A percentile compares a stretch with the other conserved stretches of the same genome.
Conservation (phyloP, 2,797 vertebrate species). For the Malurus leucopterus region DNA sequence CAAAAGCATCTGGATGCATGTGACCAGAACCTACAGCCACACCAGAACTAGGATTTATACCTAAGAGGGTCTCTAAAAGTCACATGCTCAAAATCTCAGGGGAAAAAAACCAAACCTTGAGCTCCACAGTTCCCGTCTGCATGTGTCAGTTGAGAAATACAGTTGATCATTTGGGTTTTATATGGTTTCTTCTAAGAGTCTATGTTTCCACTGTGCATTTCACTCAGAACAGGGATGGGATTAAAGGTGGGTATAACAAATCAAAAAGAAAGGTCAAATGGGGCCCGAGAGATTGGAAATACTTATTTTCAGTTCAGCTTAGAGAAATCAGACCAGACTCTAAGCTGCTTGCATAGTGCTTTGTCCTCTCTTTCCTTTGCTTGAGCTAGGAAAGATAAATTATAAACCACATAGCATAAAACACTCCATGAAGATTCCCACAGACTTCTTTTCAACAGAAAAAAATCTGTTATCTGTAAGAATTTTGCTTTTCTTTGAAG, state of each 20-base stretch:
- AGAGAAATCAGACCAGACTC: background rate
- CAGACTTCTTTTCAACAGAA: background rate
- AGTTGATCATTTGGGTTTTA: background rate
- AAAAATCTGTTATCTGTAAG: background rate
- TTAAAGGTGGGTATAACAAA: background rate
- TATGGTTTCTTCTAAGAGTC: background rate
- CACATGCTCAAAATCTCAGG: background rate
- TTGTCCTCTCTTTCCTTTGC: background rate
- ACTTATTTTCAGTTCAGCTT: background rate
- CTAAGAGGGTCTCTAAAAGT: background rate
- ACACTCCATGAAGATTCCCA: background rate
- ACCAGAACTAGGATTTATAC: background rate
- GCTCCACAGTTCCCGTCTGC: background rate
- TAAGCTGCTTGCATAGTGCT: background rate
- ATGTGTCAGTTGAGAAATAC: background rate
- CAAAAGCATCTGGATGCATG: rapidly evolving
- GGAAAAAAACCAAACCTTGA: background rate
- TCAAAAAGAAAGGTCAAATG: background rate
- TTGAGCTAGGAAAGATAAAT: background rate
- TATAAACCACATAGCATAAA: background rate
- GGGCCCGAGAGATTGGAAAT: background rate
- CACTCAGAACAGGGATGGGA: background rate
- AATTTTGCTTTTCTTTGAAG: background rate
- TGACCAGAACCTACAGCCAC: background rate
- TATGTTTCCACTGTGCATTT: background rate